Percentiles rank a stretch among this genome's conserved stretches.
These are phyloP conservation scores for Geopemphigus sp. DNA, from an alignment of 1,140 invertebrate genomes.

Conservation along the genomic window DNA sequence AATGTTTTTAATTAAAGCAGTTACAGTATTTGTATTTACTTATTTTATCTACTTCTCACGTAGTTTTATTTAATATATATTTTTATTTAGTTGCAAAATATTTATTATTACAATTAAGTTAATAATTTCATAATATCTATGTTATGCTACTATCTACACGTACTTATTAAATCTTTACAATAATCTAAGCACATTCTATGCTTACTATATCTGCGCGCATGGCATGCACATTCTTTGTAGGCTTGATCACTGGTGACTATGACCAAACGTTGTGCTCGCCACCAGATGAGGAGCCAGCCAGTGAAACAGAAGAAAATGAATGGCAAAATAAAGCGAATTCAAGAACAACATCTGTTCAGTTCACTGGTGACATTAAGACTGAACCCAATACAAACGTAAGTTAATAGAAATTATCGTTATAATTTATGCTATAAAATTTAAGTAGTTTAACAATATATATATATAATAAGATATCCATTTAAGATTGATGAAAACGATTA, in stretches of 20 bases:
- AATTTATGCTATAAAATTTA: background rate
- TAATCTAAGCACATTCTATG: constrained; percentile 43
- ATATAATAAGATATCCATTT: too few relatives aligned
- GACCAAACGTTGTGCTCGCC: constrained; percentile 49
- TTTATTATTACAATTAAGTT: background rate
- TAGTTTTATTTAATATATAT: constrained; percentile 33
- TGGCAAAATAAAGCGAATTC: constrained; percentile 79
- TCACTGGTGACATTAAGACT: constrained; percentile 70
- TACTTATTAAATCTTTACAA: constrained; percentile 25
- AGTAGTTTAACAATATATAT: too few relatives aligned
- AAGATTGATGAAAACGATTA: too few relatives aligned
- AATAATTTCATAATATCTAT: constrained; percentile 34
- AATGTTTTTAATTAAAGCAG: constrained; percentile 7
- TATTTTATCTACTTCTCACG: constrained; percentile 24
- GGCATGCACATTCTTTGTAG: constrained; percentile 50
- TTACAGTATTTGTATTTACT: constrained; percentile 25
- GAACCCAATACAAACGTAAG: constrained; percentile 67
- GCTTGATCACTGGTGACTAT: constrained; percentile 50
- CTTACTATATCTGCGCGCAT: constrained; percentile 46
- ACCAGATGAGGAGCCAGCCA: constrained; percentile 49
- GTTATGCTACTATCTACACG: constrained; percentile 38
- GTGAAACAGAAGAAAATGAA: constrained; percentile 65
- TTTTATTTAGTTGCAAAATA: constrained; percentile 2
- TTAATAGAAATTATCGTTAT: background rate
- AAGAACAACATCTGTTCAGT: constrained; percentile 82